These are phyloP conservation scores for Parazoanthus darwini DNA, from an alignment of 92 coral and sea anemone species.

Conservation along the genomic window DNA sequence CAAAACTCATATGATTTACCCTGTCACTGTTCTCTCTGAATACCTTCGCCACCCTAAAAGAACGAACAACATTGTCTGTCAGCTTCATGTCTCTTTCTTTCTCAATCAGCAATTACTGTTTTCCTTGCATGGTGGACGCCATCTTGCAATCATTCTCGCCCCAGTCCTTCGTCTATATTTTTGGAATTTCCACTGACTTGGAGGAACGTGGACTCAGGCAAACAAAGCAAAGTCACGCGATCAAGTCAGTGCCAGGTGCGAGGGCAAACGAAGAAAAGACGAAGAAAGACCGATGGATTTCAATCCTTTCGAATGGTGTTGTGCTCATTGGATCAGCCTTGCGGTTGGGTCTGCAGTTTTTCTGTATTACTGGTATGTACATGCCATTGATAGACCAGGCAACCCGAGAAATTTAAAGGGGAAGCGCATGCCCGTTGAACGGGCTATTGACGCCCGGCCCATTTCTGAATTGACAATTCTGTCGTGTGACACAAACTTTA, in stretches of 20 bases:
- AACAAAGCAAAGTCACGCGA: background rate
- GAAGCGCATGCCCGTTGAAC: too few relatives aligned
- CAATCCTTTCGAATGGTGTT: background rate
- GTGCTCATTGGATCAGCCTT: background rate
- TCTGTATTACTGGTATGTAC: background rate
- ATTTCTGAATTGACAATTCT: too few relatives aligned
- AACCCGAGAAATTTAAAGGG: too few relatives aligned
- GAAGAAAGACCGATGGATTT: background rate
- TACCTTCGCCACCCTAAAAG: slow-evolving; percentile 94
- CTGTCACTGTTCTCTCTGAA: slow-evolving; percentile 97
- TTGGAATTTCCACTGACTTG: background rate
- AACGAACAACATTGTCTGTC: slow-evolving; percentile 84
- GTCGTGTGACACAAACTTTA: too few relatives aligned
- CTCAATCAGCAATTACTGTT: background rate
- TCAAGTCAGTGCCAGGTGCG: background rate
- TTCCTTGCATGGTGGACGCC: background rate
- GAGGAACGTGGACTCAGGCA: background rate
- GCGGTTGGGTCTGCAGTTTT: background rate
- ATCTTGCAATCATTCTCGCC: slow-evolving; percentile 11
- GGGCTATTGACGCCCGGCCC: too few relatives aligned
- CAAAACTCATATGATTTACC: slow-evolving; percentile 83
- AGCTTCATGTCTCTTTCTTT: slow-evolving; percentile 69
- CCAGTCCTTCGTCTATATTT: background rate
- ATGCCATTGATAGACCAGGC: too few relatives aligned
- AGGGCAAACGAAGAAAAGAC: too few relatives aligned